Evolutionary conservation across 2,888 invertebrate species (phyloP), one percentile per base, ranked within the genome.

Genomic region (Acleris laterana): DNA sequence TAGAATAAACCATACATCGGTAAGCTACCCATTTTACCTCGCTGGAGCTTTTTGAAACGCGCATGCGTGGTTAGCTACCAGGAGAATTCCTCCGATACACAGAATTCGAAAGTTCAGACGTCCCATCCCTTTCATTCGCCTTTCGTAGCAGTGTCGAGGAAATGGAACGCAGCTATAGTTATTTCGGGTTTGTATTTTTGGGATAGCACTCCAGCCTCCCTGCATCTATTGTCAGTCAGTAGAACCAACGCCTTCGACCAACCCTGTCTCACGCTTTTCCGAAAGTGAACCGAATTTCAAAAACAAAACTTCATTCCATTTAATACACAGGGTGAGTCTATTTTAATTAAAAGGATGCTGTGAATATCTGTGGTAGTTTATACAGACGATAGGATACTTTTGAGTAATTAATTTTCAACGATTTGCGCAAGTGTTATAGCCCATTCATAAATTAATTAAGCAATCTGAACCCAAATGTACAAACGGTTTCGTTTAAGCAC

Each of bases 151-250:
- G 13, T 4, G 4, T 38, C 38, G 38, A 38, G 38, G 13, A 38
- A 38, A 38, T 13, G 38, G 38, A 9, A 38, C 13, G 38, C 13
- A 11, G 13, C 38, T 4, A 38, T 13, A 38, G 38, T 38, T 38
- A 38, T 13, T 11, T 38, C 4, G 38, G 13, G 38, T 3, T 32
- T 32, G 3, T 11, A 1, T 0, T 38, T 13, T 13, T 4, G 38
- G 38, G 49, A 50, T 49, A 55, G 32, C 55, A 6, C 46, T 38
- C 42, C 50, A 19, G 55, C 55, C 38, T 50, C 65, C 60, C 50
- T 56, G 65, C 42, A 60, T 60, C 65, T 65, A 58, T 63, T 52
- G 58, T 61, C 65, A 65, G 65, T 65, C 38, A 38, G 38, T 38
- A 16, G 20, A 19, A 20, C 49, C 17, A 25, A 50, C 20, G 13